A percentile compares a stretch with the other conserved stretches of the same genome.
Conservation (phyloP, 2,888 invertebrate species). For the Tenthredo distinguenda region DNA sequence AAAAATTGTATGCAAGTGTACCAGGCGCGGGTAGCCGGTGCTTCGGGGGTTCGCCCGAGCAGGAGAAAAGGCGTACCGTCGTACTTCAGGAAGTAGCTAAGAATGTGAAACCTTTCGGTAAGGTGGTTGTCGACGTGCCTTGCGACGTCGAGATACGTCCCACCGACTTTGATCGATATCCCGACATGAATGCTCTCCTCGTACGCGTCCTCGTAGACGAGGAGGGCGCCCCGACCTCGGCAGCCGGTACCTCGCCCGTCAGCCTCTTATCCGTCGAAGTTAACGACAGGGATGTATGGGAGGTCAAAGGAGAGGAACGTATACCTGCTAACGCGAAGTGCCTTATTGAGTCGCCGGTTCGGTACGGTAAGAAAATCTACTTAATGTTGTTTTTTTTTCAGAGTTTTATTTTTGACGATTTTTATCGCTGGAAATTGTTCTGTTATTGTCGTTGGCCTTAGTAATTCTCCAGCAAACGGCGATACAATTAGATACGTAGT, state of each 20-base stretch:
- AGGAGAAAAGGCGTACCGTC: constrained; percentile 36
- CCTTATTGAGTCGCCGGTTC: constrained; percentile 60
- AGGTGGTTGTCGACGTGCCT: constrained; percentile 60
- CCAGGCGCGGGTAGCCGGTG: constrained; percentile 21
- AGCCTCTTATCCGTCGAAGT: constrained; percentile 55
- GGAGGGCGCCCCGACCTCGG: constrained; percentile 14
- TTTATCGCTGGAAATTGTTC: not conserved
- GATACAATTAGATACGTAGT: not conserved
- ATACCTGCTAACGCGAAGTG: constrained; percentile 53
- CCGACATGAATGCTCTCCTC: constrained; percentile 60
- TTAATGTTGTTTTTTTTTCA: not conserved
- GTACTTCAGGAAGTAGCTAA: constrained; percentile 54
- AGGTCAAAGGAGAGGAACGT: constrained; percentile 49
- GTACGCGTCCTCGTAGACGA: constrained; percentile 56
- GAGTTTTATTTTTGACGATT: not conserved
- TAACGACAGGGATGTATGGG: constrained; percentile 53
- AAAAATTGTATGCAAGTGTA: constrained; percentile 45
- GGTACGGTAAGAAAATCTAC: constrained; percentile 58
- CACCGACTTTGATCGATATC: constrained; percentile 62
- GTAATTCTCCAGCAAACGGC: not conserved
- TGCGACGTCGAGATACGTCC: constrained; percentile 60
- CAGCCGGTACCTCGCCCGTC: constrained; percentile 8
- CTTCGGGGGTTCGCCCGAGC: constrained; percentile 9
- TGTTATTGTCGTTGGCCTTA: not conserved
- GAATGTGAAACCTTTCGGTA: constrained; percentile 61